Percentiles rank a stretch among this genome's conserved stretches.
These are phyloP conservation scores for Pangasius macronema DNA, from an alignment of 2,797 vertebrate genomes.

Conservation along the genomic window DNA sequence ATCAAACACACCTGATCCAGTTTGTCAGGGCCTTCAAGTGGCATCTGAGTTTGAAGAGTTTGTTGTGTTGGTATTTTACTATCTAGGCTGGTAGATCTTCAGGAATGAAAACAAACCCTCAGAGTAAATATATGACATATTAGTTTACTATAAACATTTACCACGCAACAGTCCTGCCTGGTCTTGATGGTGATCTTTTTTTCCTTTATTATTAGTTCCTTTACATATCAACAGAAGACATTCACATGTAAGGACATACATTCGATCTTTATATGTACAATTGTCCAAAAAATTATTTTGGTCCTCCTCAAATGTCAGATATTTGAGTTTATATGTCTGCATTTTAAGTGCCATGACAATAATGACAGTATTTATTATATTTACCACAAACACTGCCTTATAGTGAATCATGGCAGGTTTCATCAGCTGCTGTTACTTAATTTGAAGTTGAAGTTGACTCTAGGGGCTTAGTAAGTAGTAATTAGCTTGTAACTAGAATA, in stretches of 20 bases:
- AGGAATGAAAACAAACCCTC: neutral
- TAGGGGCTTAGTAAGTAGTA: neutral
- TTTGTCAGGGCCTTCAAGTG: constrained; percentile 14
- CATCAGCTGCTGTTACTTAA: neutral
- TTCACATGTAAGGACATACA: neutral
- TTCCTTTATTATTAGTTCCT: neutral
- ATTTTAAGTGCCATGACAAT: neutral
- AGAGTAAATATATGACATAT: neutral
- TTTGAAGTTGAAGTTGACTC: neutral
- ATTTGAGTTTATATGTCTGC: no score
- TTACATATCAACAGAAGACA: no score
- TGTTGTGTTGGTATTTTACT: constrained; percentile 5
- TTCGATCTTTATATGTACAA: no score
- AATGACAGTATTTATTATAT: neutral
- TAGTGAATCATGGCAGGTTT: neutral
- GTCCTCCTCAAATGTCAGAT: neutral
- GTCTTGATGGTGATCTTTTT: neutral
- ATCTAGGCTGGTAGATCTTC: neutral
- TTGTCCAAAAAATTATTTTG: neutral
- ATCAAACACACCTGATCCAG: constrained; percentile 16
- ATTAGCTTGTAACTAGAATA: neutral
- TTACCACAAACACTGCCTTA: neutral
- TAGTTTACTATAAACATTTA: constrained; percentile 8
- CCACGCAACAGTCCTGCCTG: neutral
- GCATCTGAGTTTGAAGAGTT: neutral